phyloP scores from a whole-genome alignment of 2,113 vertebrate genomes.

The Daubentonia madagascariensis region DNA sequence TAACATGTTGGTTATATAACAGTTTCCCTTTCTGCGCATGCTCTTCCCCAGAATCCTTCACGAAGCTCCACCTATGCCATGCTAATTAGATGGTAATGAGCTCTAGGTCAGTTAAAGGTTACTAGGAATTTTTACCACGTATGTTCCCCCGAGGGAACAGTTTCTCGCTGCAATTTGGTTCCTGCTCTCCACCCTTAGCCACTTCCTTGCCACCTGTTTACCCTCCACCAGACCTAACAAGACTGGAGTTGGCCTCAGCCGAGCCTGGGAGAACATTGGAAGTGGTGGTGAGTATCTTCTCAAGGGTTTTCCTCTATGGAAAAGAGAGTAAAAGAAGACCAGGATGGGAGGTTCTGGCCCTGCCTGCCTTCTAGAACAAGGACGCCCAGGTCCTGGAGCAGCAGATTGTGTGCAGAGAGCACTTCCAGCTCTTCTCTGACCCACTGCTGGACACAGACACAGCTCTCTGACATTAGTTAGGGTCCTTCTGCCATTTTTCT shows the following conservation, averaged over 20 bases:
- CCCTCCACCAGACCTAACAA: background rate
- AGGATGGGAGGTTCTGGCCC: background rate
- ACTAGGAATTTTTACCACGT: too few relatives aligned
- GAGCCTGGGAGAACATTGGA: background rate
- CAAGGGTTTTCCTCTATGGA: background rate
- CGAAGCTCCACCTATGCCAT: too few relatives aligned
- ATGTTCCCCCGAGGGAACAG: too few relatives aligned
- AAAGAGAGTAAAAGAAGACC: background rate
- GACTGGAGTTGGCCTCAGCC: rapidly evolving
- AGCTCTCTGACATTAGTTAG: rapidly evolving
- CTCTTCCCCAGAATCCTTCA: too few relatives aligned
- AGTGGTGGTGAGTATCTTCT: background rate
- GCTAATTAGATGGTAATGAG: too few relatives aligned
- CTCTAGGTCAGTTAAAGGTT: too few relatives aligned
- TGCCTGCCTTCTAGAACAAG: background rate
- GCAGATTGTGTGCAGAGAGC: background rate
- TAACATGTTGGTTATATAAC: too few relatives aligned
- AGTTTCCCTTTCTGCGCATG: too few relatives aligned
- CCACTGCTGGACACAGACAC: rapidly evolving
- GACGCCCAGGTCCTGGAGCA: rapidly evolving
- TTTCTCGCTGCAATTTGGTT: too few relatives aligned
- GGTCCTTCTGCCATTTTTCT: background rate
- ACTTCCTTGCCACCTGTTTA: too few relatives aligned
- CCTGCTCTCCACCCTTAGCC: too few relatives aligned
- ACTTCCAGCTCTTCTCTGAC: background rate